phyloP scores from a whole-genome alignment of 1,140 invertebrate genomes.

The Cyclina sinensis region DNA sequence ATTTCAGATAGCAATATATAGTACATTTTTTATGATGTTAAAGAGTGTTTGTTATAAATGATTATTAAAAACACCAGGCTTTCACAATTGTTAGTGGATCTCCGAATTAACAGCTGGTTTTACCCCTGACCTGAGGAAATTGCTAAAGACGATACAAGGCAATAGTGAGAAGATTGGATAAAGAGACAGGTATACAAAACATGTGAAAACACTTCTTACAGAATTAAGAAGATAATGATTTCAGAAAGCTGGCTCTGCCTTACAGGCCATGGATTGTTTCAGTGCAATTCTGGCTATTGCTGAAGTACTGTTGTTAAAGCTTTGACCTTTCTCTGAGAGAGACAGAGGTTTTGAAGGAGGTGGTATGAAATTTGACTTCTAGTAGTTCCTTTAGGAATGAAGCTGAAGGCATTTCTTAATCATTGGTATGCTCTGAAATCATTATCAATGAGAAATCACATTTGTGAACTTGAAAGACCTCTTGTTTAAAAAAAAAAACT shows the following conservation, averaged over 20 bases:
- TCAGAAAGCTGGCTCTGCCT: neutral
- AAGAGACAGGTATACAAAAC: conserved; percentile 34
- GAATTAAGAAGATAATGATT: conserved; percentile 33
- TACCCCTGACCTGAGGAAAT: conserved; percentile 37
- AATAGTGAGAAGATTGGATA: conserved; percentile 4
- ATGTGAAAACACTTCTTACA: conserved; percentile 37
- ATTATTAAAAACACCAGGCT: conserved; percentile 63
- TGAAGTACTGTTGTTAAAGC: too few species aligned
- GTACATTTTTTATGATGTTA: conserved; percentile 66
- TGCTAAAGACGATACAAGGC: conserved; percentile 2
- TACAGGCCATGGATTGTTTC: too few species aligned
- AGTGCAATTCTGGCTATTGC: too few species aligned
- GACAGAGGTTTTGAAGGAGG: too few species aligned
- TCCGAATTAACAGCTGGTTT: conserved; percentile 29
- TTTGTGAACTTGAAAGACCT: too few species aligned
- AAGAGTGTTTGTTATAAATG: conserved; percentile 63
- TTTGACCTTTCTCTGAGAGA: too few species aligned
- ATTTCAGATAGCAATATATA: conserved; percentile 61
- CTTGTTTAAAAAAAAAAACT: too few species aligned
- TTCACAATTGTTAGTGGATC: conserved; percentile 29
- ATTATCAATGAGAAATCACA: too few species aligned
- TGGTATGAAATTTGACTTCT: too few species aligned
- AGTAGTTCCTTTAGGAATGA: too few species aligned
- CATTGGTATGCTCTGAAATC: too few species aligned
- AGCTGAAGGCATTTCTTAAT: too few species aligned